Conservation (phyloP, 2,888 invertebrate species). For the Synergus laeviventris region DNA sequence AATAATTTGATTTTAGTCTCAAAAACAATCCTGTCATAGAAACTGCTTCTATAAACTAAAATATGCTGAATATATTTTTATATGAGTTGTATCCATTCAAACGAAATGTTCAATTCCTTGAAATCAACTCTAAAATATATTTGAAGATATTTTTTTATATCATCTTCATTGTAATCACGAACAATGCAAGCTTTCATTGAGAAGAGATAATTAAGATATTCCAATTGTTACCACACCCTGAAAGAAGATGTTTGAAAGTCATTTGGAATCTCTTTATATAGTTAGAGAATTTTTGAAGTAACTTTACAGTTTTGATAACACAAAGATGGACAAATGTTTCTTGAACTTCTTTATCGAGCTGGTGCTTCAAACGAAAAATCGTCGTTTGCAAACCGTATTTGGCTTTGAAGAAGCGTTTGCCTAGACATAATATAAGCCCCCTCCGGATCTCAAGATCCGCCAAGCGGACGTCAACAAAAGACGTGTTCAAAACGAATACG, state of each 20-base stretch:
- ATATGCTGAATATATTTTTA: too few species aligned
- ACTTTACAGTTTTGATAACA: background rate
- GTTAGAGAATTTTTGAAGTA: background rate
- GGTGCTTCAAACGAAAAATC: background rate
- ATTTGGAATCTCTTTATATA: background rate
- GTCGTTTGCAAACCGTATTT: constrained; percentile 49
- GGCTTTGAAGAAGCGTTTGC: constrained; percentile 50
- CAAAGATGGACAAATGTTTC: background rate
- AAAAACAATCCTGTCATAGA: too few species aligned
- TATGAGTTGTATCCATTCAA: background rate
- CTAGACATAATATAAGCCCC: constrained; percentile 48
- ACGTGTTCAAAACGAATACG: constrained; percentile 24
- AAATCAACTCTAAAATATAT: background rate
- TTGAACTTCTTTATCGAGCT: background rate
- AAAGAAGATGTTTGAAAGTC: background rate
- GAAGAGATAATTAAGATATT: background rate
- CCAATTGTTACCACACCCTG: background rate
- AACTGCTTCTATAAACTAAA: too few species aligned
- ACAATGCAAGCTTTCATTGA: background rate
- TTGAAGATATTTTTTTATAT: background rate
- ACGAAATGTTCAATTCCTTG: too few species aligned
- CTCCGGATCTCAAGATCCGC: constrained; percentile 49
- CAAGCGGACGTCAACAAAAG: constrained; percentile 56
- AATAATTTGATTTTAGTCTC: too few species aligned
- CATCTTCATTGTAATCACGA: background rate